Evolutionary conservation across 2,113 vertebrate species (phyloP), one percentile per base, ranked within the genome.

Genomic region (Alosa alosa): DNA sequence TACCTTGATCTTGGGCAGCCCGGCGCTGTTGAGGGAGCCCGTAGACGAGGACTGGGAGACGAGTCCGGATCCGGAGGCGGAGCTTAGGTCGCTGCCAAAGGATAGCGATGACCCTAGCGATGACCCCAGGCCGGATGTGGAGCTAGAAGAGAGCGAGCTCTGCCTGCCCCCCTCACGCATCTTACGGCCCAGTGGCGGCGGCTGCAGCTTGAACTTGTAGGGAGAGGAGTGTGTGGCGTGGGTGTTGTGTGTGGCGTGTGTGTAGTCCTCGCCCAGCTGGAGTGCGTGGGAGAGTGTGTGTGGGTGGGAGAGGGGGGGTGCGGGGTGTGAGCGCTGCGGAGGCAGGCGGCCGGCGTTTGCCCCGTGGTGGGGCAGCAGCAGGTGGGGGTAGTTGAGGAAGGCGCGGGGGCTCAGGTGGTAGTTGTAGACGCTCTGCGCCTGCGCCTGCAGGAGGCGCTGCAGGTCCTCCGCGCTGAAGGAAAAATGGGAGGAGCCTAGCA

Each of bases 131-230:
- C 94, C 94, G 0, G 94, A 95, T 0, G 94, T 93, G 6, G 94
- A 94, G 10, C 93, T 91, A 0, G 93, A 95, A 78, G 94, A 95
- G 82, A 95, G 91, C 0, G 94, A 95, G 89, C 94, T 91, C 87
- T 86, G 88, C 87, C 92, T 86, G 81, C 91, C 92, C 0, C 97
- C 96, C 5, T 55, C 52, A 4, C 96, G 92, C 83, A 97, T 95
- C 89, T 96, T 96, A 50, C 96, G 93, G 81, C 97, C 97, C 49
- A 95, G 93, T 0, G 97, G 97, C 0, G 97, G 97, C 0, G 97
- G 97, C 93, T 98, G 97, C 88, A 98, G 94, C 93, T 98, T 98
- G 92, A 98, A 98, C 92, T 98, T 97, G 93, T 97, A 97, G 22
- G 96, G 95, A 36, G 95, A 95, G 52, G 96, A 91, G 94, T 96